phyloP scores from a whole-genome alignment of 1,140 invertebrate species.

The Gyrodactylus salaris region DNA sequence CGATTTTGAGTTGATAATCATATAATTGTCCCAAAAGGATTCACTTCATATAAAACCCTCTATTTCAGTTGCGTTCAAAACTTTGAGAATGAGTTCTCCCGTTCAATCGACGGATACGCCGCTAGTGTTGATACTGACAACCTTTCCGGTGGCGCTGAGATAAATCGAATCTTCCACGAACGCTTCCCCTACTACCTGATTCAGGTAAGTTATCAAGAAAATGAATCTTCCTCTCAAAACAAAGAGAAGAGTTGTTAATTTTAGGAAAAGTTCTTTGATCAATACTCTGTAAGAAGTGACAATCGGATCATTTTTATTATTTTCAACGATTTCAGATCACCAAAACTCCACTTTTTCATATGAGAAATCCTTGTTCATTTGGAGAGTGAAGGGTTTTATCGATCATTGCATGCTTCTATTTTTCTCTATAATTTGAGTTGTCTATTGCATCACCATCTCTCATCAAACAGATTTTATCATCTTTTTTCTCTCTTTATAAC shows the following conservation, averaged over 20 bases:
- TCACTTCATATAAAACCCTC: neutral
- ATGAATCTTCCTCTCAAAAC: neutral
- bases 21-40: neutral
- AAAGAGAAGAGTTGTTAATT: too few relatives aligned
- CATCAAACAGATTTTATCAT: neutral
- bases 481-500: neutral
- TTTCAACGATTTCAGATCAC: too few relatives aligned
- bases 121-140: constrained; percentile 63
- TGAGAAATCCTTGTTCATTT: neutral
- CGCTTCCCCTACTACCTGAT: constrained; percentile 98
- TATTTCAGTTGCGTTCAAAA: constrained; percentile 73
- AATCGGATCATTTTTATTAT: neutral
- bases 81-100: constrained; percentile 79
- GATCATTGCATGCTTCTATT: too few relatives aligned
- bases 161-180: constrained; percentile 91
- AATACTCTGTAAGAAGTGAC: neutral
- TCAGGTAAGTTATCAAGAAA: constrained; percentile 25
- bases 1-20: neutral
- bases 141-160: constrained; percentile 86
- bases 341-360: neutral
- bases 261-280: neutral
- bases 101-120: constrained; percentile 80
- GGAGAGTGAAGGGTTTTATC: neutral
- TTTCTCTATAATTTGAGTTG: too few relatives aligned
- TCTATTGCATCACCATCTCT: too few relatives aligned